Percentiles rank a stretch among this genome's conserved stretches.
phyloP scores from a whole-genome alignment of 2,888 invertebrate genomes.

The Pecten maximus region DNA sequence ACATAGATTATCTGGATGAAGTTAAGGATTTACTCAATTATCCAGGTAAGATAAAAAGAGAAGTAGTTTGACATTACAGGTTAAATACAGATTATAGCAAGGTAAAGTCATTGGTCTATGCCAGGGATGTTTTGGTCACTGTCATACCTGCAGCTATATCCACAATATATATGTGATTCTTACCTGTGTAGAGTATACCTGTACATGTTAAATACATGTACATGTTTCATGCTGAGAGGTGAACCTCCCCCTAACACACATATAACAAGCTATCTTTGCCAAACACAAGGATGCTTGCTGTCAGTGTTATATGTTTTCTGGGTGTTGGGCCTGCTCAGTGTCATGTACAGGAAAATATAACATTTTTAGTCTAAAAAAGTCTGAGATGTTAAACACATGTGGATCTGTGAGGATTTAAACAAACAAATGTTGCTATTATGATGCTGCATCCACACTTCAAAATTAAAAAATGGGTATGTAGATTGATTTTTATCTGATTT shows the following conservation, averaged over 20 bases:
- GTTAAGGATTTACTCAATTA: neutral
- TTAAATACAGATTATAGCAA: neutral
- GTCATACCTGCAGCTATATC: neutral
- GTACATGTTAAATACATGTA: neutral
- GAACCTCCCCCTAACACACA: neutral
- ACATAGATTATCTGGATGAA: conserved; percentile 28
- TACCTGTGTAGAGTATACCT: neutral
- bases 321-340: no score
- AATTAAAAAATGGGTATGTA: neutral
- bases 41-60: neutral
- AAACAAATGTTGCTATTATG: neutral
- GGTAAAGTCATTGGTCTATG: neutral
- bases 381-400: neutral
- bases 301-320: no score
- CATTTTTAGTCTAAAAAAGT: neutral
- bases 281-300: neutral
- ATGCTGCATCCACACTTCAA: conserved; percentile 32
- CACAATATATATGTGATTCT: neutral
- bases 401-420: neutral
- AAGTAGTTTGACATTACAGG: neutral
- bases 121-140: neutral
- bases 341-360: neutral
- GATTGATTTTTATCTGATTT: neutral
- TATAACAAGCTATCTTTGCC: no score
- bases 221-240: neutral